Base-by-base conservation (phyloP, 1,140 invertebrate species). In the Papilio glaucus region DNA sequence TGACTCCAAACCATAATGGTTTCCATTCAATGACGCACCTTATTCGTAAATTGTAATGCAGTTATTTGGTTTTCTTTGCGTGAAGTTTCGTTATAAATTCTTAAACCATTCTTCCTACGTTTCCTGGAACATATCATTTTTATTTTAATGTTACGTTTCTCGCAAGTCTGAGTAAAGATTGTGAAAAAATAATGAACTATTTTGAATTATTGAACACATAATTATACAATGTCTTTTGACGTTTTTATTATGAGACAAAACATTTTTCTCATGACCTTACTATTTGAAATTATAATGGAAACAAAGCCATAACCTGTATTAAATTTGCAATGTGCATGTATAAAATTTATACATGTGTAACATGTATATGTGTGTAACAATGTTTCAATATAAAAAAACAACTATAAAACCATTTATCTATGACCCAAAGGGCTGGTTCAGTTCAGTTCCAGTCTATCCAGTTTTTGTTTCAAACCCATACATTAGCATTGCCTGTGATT, bases 1-100 rank as follows among this genome's bases (percentile, higher is more conserved):
- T 57, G 24, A 57, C 49, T 18, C 49, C 49, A 57, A 57, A 57
- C 49, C 49, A 57, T 57, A 57, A 57, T 57, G 49, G 49, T 57
- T 57, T 12, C 49, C 49, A 57, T 57, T 57, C 49, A 57, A 57
- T 57, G 49, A 57, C 49, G 49, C 49, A 57, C 49, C 49, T 57
- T 57, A 57, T 57, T 57, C 49, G 49, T 57, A 3, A 57, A 41
- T 41, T 33, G 45, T 49, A 57, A 57, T 57, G 49, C 10, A 57
- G 9, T 3, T 57, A 57, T 57, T 57, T 49, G 18, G 15, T 9
- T 18, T 21, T 49, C 6, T 49, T 49, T 49, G 8, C 8, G 5
- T 49, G 18, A n/a, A 21, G 49, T 26, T 9, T 57, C 49, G 24
- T 3, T 57, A 26, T 24, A 57, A 57, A 57, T 26, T 57, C 49